Evolutionary conservation across 2,113 vertebrate genomes (phyloP).

Genomic region (Mugil cephalus): DNA sequence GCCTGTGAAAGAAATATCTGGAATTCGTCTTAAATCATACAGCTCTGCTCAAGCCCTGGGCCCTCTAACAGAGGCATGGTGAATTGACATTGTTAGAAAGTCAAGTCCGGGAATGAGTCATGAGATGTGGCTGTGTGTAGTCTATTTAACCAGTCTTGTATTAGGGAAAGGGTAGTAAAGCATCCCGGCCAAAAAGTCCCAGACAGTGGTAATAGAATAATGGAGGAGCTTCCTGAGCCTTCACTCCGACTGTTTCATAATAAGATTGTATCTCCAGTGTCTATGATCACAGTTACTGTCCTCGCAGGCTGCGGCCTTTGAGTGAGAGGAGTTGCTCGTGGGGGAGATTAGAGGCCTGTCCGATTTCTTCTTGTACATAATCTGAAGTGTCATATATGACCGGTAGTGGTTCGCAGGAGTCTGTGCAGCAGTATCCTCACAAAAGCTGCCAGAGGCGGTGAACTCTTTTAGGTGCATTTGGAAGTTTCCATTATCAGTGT

Average conservation of each 20-base stretch:
- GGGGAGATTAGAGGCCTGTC: constrained; percentile 49
- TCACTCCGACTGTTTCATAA: constrained; percentile 45
- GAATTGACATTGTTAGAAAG: constrained; percentile 74
- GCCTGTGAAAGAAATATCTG: constrained; percentile 50
- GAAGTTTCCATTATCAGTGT: constrained; percentile 65
- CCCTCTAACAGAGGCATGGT: constrained; percentile 41
- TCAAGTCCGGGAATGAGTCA: constrained; percentile 66
- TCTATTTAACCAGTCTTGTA: constrained; percentile 48
- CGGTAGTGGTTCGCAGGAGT: constrained; percentile 27
- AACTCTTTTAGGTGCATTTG: constrained; percentile 69
- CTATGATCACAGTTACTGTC: constrained; percentile 16
- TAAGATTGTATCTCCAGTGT: constrained; percentile 48
- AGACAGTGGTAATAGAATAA: constrained; percentile 61
- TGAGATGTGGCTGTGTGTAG: constrained; percentile 58
- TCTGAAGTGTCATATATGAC: constrained; percentile 68
- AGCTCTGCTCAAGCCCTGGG: constrained; percentile 31
- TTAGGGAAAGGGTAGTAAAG: constrained; percentile 40
- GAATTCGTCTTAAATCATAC: constrained; percentile 55
- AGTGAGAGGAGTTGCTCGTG: constrained; percentile 45
- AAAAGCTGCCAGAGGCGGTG: constrained; percentile 57
- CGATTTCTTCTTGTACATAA: constrained; percentile 46
- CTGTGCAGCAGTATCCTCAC: constrained; percentile 44
- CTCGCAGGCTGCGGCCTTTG: constrained; percentile 29
- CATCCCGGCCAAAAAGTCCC: constrained; percentile 47
- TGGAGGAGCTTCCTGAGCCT: constrained; percentile 38